These are phyloP conservation scores for Eilema sororculum DNA, from an alignment of 2,888 invertebrate genomes.

Conservation along the genomic window DNA sequence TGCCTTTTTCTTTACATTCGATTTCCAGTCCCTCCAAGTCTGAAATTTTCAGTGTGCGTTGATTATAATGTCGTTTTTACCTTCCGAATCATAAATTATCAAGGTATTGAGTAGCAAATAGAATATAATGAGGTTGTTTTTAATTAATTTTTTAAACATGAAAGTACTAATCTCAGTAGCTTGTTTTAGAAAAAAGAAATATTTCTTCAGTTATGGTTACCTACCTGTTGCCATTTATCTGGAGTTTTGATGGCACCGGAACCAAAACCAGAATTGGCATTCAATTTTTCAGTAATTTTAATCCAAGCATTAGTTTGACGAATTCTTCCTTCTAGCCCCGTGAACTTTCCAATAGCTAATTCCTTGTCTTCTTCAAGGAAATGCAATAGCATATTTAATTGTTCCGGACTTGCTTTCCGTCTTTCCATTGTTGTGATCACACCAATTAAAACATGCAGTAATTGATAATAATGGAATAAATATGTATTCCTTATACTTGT, in stretches of 20 bases:
- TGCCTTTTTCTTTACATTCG: conserved; percentile 74
- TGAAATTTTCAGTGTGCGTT: conserved; percentile 28
- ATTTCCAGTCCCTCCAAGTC: conserved; percentile 77
- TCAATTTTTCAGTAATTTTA: conserved; percentile 73
- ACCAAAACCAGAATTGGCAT: conserved; percentile 72
- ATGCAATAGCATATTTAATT: conserved; percentile 70
- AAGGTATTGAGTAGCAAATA: neutral
- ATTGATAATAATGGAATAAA: neutral
- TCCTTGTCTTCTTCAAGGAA: conserved; percentile 72
- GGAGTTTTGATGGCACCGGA: conserved; percentile 75
- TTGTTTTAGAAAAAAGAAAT: neutral
- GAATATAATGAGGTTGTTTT: too few species aligned
- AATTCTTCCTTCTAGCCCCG: conserved; percentile 67
- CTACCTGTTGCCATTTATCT: conserved; percentile 75
- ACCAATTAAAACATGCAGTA: conserved; percentile 4
- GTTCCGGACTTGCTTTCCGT: conserved; percentile 75
- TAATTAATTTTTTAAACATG: too few species aligned
- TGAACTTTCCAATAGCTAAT: conserved; percentile 70
- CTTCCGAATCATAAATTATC: too few species aligned
- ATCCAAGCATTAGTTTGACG: conserved; percentile 74
- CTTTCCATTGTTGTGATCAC: conserved; percentile 50
- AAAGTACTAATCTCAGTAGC: too few species aligned
- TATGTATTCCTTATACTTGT: neutral
- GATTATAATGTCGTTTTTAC: neutral
- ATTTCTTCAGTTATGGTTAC: too few species aligned